These are phyloP conservation scores for Alloscopus bannaensis DNA, from an alignment of 2,888 invertebrate species.

Conservation along the genomic window DNA sequence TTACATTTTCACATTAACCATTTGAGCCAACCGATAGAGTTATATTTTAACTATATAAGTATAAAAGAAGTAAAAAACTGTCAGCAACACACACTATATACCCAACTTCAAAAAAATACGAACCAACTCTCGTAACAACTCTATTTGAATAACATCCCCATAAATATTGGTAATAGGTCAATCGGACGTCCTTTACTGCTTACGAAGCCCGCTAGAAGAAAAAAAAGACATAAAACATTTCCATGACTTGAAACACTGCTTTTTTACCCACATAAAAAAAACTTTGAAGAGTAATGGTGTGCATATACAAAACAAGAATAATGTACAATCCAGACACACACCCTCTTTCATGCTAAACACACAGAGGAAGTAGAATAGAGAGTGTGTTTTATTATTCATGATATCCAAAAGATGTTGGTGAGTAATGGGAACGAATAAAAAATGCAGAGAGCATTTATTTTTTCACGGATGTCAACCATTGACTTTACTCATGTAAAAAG, in stretches of 20 bases:
- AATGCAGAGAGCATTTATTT: slow-evolving; percentile 55
- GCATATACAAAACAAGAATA: slow-evolving; percentile 25
- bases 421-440: slow-evolving; percentile 60
- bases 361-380: slow-evolving; percentile 24
- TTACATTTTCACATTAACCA: no score
- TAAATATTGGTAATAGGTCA: slow-evolving; percentile 73
- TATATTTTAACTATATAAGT: no score
- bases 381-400: slow-evolving; percentile 51
- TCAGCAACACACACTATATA: no score
- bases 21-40: no score
- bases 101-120: no score
- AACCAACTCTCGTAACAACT: no score
- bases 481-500: slow-evolving; percentile 41
- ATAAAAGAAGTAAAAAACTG: slow-evolving; percentile 39
- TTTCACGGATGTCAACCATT: slow-evolving; percentile 66
- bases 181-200: slow-evolving; percentile 73
- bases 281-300: slow-evolving; percentile 22
- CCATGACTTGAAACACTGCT: slow-evolving; percentile 40
- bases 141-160: slow-evolving; percentile 72
- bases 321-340: slow-evolving; percentile 7
- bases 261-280: no score
- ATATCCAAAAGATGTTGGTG: slow-evolving; percentile 46
- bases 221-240: slow-evolving; percentile 59
- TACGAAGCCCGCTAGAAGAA: slow-evolving; percentile 52
- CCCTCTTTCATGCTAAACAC: slow-evolving; percentile 39